phyloP scores from a whole-genome alignment of 2,113 vertebrate species.

The Petrocephalus microphthalmus region DNA sequence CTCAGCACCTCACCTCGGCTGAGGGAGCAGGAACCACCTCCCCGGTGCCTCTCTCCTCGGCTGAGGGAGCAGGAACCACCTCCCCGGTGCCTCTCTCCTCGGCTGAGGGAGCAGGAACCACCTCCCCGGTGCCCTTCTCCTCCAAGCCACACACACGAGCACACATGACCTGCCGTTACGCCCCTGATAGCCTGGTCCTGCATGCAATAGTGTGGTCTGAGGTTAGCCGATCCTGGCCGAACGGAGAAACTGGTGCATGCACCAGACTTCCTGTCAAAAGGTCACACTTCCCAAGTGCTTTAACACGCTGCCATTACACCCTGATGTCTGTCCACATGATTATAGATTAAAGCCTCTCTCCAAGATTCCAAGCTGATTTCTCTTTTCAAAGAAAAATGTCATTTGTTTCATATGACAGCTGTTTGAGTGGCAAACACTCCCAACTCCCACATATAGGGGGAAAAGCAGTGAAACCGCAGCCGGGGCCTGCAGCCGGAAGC shows the following conservation, averaged over 20 bases:
- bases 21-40: neutral
- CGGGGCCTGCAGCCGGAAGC: too few relatives aligned
- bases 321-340: conserved; percentile 19
- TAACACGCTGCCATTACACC: conserved; percentile 8
- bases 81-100: conserved; percentile 25
- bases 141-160: conserved; percentile 26
- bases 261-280: neutral
- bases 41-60: conserved; percentile 25
- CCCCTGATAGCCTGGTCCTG: conserved; percentile 19
- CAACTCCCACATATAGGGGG: neutral
- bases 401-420: neutral
- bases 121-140: conserved; percentile 25
- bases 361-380: neutral
- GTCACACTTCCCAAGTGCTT: neutral
- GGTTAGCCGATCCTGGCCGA: neutral
- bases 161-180: conserved; percentile 34
- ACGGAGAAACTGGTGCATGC: neutral
- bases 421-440: neutral
- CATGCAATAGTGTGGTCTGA: conserved; percentile 14
- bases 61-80: neutral
- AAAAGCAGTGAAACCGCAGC: neutral
- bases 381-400: neutral
- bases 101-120: neutral
- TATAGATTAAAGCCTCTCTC: conserved; percentile 20
- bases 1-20: neutral